Percentiles rank a stretch among this genome's conserved stretches.
phyloP scores from a whole-genome alignment of 2,888 invertebrate genomes.

The Pammene fasciana region DNA sequence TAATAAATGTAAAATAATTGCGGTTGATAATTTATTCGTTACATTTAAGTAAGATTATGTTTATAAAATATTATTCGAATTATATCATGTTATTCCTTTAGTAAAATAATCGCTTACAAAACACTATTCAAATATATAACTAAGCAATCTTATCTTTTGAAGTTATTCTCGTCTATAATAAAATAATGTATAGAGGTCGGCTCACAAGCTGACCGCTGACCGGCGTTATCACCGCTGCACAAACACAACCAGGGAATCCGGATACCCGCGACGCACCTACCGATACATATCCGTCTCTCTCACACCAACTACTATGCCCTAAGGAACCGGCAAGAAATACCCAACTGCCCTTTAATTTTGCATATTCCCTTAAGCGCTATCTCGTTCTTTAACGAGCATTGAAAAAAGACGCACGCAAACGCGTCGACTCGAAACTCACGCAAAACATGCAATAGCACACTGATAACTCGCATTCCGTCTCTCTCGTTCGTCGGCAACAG shows the following conservation, averaged over 20 bases:
- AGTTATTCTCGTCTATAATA: slow-evolving; percentile 1
- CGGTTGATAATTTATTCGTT: too few species aligned
- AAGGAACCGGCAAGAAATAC: slow-evolving; percentile 30
- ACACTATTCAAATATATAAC: not conserved
- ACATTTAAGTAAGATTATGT: not conserved
- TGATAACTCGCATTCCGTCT: slow-evolving; percentile 55
- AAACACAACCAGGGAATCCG: slow-evolving; percentile 73
- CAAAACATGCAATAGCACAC: slow-evolving; percentile 30
- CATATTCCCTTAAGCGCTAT: slow-evolving; percentile 1
- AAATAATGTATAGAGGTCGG: slow-evolving; percentile 64
- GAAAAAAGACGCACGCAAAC: slow-evolving; percentile 20
- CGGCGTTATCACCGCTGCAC: slow-evolving; percentile 61
- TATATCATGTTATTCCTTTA: not conserved
- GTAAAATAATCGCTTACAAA: not conserved
- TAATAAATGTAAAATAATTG: too few species aligned
- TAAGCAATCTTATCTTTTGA: not conserved
- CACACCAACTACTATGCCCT: slow-evolving; percentile 43
- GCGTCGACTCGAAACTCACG: slow-evolving; percentile 29
- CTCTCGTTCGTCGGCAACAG: slow-evolving; percentile 52
- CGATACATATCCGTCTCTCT: slow-evolving; percentile 59
- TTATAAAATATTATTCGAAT: not conserved
- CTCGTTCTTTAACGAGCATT: slow-evolving; percentile 18
- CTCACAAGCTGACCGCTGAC: slow-evolving; percentile 57
- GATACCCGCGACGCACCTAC: slow-evolving; percentile 58
- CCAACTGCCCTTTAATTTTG: slow-evolving; percentile 28